Conservation (phyloP, 2,888 invertebrate genomes). For the Epicampocera succincta region DNA sequence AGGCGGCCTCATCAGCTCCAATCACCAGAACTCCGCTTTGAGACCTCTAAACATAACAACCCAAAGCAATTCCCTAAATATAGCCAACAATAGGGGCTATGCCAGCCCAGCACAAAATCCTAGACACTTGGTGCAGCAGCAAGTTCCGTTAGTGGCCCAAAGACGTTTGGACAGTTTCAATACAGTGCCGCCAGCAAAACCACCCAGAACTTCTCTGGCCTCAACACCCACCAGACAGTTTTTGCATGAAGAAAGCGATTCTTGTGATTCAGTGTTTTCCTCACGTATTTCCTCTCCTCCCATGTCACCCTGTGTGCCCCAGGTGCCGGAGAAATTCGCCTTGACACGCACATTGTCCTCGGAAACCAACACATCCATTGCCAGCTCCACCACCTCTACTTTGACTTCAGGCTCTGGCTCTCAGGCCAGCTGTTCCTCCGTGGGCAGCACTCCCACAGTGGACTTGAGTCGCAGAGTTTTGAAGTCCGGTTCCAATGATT, state of each 20-base stretch:
- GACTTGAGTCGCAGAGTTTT: conserved; percentile 87
- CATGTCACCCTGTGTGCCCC: conserved; percentile 84
- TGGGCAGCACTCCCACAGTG: conserved; percentile 85
- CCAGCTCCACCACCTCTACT: conserved; percentile 87
- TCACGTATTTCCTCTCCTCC: conserved; percentile 91
- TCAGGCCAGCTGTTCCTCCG: conserved; percentile 87
- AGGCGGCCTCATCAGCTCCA: conserved; percentile 8
- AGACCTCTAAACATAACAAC: conserved; percentile 73
- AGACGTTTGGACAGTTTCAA: conserved; percentile 74
- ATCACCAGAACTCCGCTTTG: conserved; percentile 60
- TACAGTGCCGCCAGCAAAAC: conserved; percentile 78
- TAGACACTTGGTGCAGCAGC: conserved; percentile 52
- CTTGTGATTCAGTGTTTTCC: conserved; percentile 91
- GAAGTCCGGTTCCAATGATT: conserved; percentile 87
- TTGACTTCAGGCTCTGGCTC: conserved; percentile 89
- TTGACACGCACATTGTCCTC: conserved; percentile 87
- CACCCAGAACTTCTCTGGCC: conserved; percentile 80
- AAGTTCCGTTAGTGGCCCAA: conserved; percentile 70
- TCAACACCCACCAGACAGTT: conserved; percentile 73
- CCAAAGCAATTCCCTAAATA: conserved; percentile 77
- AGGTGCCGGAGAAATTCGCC: conserved; percentile 83
- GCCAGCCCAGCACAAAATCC: conserved; percentile 73
- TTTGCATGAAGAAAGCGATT: conserved; percentile 84
- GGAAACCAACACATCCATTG: conserved; percentile 87
- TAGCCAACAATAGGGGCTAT: conserved; percentile 75